These are phyloP conservation scores for Doris montereyensis DNA, from an alignment of 2,888 invertebrate species.

Conservation along the genomic window DNA sequence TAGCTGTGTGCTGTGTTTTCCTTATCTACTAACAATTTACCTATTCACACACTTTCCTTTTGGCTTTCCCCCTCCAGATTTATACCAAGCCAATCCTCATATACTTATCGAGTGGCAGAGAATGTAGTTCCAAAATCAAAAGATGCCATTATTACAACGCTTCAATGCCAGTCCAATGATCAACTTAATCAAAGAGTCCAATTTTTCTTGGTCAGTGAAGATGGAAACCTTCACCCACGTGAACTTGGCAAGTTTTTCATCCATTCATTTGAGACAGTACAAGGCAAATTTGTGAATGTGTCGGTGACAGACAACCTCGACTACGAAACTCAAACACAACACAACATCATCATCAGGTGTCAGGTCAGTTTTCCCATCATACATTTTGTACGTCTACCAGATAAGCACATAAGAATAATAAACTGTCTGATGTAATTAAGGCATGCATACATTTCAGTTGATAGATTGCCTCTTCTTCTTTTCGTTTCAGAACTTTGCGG, in stretches of 20 bases:
- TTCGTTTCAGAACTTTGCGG: constrained; percentile 63
- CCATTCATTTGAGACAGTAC: constrained; percentile 33
- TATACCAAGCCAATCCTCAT: too few relatives aligned
- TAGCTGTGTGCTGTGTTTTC: too few relatives aligned
- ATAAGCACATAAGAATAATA: too few relatives aligned
- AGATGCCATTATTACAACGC: constrained; percentile 51
- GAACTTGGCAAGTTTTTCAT: constrained; percentile 42
- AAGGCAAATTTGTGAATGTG: constrained; percentile 52
- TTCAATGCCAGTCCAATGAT: constrained; percentile 58
- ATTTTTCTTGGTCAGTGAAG: constrained; percentile 39
- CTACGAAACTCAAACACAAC: constrained; percentile 56
- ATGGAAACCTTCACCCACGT: constrained; percentile 38
- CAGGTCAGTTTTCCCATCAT: too few relatives aligned
- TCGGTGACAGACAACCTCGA: constrained; percentile 56
- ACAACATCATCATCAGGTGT: constrained; percentile 57
- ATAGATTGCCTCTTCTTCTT: background rate
- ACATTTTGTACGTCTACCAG: too few relatives aligned
- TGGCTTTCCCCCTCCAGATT: too few relatives aligned
- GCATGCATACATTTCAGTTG: background rate
- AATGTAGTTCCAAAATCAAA: constrained; percentile 82
- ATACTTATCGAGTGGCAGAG: constrained; percentile 97
- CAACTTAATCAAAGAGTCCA: constrained; percentile 40
- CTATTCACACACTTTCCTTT: too few relatives aligned
- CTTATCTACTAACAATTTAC: too few relatives aligned
- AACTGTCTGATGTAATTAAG: too few relatives aligned